Evolutionary conservation across 2,888 invertebrate genomes (phyloP), one percentile per base, ranked within the genome.

Genomic region (Trissolcus brochymenae): DNA sequence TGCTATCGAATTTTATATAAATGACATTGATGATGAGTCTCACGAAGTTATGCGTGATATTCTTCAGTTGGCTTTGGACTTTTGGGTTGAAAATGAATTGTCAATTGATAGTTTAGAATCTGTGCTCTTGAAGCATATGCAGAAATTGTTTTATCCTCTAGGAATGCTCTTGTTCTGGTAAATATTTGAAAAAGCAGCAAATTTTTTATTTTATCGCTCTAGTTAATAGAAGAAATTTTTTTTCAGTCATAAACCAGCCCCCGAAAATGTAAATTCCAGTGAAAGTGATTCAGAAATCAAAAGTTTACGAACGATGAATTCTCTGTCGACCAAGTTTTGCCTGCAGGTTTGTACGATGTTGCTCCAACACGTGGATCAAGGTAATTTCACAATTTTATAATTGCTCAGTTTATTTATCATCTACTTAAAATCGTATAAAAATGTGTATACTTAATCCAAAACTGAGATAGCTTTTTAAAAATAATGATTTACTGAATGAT

Each of bases 71-170:
- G 85, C 87, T 29, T 82, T 90, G 19, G 86, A 87, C 67, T 90
- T 90, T 80, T 91, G 91, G 91, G 81, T 89, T 29, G 87, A 89
- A 21, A 88, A 90, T 72, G 83, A 87, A 61, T 83, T 91, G 19
- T 88, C 90, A 1, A 89, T 92, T 71, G 86, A 89, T 9, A 90
- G 90, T 62, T 87, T 93, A 75, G 93, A 93, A 85, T 87, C 86
- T 3, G 90, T 93, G 3, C 88, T 93, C 64, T 85, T 91, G 14
- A 91, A 92, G 75, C 91, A 92, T 67, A 91, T 92, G 90, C 90
- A 91, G 73, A 89, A 90, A 41, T 80, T 88, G 40, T 89, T 84
- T 80, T 89, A 89, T 77, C 85, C 89, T 0, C 81, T 89, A 50
- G 88, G 89, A 66, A 81, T 89, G 60, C 75, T 89, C 21, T 68